Evolutionary conservation across 2,797 vertebrate genomes (phyloP).

Genomic region (Coluber constrictor): DNA sequence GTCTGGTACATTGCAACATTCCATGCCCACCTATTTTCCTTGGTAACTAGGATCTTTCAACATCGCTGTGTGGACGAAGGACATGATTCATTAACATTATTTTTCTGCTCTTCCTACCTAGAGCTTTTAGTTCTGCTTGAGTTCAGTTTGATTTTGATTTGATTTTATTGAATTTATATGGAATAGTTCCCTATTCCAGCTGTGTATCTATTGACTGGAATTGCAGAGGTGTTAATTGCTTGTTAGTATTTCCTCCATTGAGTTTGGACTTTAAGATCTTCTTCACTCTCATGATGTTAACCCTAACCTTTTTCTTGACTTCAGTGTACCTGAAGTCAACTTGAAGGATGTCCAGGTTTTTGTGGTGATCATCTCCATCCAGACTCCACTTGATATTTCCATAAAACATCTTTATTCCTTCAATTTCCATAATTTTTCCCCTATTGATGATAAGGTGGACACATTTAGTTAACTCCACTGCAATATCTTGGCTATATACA

Average conservation of each 20-base stretch:
- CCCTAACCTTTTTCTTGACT: background rate
- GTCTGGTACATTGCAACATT: background rate
- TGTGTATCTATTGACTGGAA: background rate
- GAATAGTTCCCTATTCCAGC: background rate
- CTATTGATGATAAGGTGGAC: background rate
- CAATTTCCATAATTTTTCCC: background rate
- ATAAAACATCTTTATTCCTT: background rate
- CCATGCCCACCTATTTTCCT: background rate
- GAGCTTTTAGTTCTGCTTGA: background rate
- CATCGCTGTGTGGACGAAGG: background rate
- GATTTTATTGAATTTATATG: too few species aligned
- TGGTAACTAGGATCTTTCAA: background rate
- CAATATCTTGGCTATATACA: background rate
- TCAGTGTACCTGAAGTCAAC: background rate
- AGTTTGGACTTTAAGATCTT: background rate
- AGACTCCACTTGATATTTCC: background rate
- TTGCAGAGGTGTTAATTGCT: background rate
- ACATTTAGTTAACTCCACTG: background rate
- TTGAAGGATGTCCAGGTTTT: background rate
- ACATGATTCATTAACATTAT: background rate
- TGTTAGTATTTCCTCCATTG: background rate
- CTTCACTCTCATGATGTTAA: background rate
- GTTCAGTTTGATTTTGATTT: background rate
- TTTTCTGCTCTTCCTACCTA: background rate
- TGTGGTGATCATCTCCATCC: background rate